Base-by-base conservation (phyloP, 2,113 vertebrate genomes). In the Rhagologus leucostigma region DNA sequence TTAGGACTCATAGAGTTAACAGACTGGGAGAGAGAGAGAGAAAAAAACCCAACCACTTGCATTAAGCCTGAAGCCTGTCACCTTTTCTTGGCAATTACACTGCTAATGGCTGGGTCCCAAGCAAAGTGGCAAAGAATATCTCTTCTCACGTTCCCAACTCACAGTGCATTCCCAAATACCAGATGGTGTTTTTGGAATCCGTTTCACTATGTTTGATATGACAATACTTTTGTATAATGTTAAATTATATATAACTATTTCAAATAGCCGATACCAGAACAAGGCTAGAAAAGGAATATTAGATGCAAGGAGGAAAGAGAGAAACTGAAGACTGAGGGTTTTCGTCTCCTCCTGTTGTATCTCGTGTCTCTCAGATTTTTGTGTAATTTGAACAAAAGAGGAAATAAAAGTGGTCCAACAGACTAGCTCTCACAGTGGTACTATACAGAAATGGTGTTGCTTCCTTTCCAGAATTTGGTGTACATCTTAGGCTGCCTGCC, bases 171-270 rank as follows among this genome's bases (percentile, higher is more conserved):
- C 98, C 98, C 98, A 98, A 98, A 99, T 98, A 99, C 98, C 99
- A 99, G 99, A 99, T 99, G 99, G 99, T 98, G 98, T 98, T 99
- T 99, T 99, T 99, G 98, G 99, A 99, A 98, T 98, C 98, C 97
- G 98, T 98, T 99, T 98, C 98, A 98, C 98, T 98, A 98, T 98
- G 98, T 98, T 98, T 98, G 98, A 98, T 98, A 98, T 98, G 97
- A 98, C 98, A 98, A 99, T 98, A 98, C 98, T 98, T 98, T 97
- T 98, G 98, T 98, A 98, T 98, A 98, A 98, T 96, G 98, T 98
- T 98, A 98, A 98, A 98, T 98, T 98, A 98, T 98, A 98, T 98
- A 98, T 98, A 98, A 98, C 98, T 96, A 98, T 97, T 98, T 98
- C 97, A 98, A 98, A 97, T 98, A 98, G 97, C 98, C 55, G 92